phyloP scores from a whole-genome alignment of 1,140 invertebrate species.

The Andrena cerasifolii region DNA sequence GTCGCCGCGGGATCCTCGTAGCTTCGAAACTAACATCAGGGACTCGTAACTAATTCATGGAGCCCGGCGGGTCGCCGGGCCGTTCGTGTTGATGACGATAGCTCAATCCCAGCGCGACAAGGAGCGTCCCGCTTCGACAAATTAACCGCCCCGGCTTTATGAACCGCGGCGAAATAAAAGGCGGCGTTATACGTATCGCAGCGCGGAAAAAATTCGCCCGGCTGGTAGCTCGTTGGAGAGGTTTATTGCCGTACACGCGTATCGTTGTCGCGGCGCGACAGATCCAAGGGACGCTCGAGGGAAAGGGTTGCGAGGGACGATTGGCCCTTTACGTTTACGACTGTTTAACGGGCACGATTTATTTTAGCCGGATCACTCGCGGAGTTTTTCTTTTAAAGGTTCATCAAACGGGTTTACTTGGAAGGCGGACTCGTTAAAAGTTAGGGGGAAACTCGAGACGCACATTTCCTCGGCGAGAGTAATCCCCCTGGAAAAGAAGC shows the following conservation, averaged over 20 bases:
- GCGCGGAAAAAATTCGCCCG: slow-evolving; percentile 23
- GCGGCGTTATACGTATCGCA: slow-evolving; percentile 55
- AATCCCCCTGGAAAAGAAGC: too few relatives aligned
- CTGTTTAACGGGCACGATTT: background rate
- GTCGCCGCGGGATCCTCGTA: too few relatives aligned
- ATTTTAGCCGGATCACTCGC: background rate
- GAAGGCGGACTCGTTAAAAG: background rate
- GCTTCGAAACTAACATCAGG: too few relatives aligned
- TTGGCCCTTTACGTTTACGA: background rate
- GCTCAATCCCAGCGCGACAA: slow-evolving; percentile 43
- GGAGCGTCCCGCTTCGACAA: slow-evolving; percentile 39
- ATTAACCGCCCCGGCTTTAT: slow-evolving; percentile 58
- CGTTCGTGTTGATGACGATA: slow-evolving; percentile 13
- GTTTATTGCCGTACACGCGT: slow-evolving; percentile 47
- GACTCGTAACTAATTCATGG: too few relatives aligned
- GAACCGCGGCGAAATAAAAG: slow-evolving; percentile 46
- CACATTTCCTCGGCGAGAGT: too few relatives aligned
- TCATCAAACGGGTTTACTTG: background rate
- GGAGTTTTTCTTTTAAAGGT: background rate
- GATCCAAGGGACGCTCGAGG: background rate
- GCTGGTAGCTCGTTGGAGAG: slow-evolving; percentile 21
- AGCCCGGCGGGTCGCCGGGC: slow-evolving; percentile 23
- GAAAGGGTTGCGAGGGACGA: too few relatives aligned
- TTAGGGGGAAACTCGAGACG: too few relatives aligned
- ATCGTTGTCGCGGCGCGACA: slow-evolving; percentile 14